Evolutionary conservation across 2,797 vertebrate genomes (phyloP), one percentile per base, ranked within the genome.

Genomic region (Sparidentex hasta): DNA sequence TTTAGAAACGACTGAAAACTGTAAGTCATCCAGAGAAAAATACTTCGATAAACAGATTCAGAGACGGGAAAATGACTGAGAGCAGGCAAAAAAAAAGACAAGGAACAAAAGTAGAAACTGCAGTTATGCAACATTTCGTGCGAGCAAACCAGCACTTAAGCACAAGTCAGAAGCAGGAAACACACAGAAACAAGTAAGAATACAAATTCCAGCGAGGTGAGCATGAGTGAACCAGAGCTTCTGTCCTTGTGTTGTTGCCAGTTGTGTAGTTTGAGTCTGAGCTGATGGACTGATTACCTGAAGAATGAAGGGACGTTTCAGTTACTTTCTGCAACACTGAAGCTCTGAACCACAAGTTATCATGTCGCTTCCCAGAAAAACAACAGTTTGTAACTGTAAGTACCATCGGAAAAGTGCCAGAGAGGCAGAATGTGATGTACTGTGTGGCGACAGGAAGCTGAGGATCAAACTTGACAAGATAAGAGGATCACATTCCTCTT

Each of bases 401-500:
- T 7, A 52, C 43, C 21, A 20, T 0, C 58, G n/a, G 4, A 38
- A 71, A 58, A 11, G 13, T 18, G 51, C n/a, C 50, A 71, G 12
- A 64, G 0, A 41, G n/a, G 44, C n/a, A 27, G n/a, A 13, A 3
- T 57, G 57, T 17, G 5, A 29, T 43, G 18, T 27, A 52, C 23
- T 46, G 4, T 14, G n/a, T 23, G 41, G 63, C 52, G 29, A 66
- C 3, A 54, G 16, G 25, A 78, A 79, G 38, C 65, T 55, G 38
- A 13, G 1, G 14, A 12, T 79, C 23, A 55, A 38, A 76, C 52
- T 29, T 21, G 25, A 57, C n/a, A 67, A 78, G 81, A 88, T 63
- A 83, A 71, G 25, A 78, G 17, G 50, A 82, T 77, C 54, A 50
- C 66, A 75, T 87, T 89, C 76, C 71, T 74, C 57, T 59, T 14